Evolutionary conservation across 2,888 invertebrate species (phyloP).

Genomic region (Amphiduros pacificus): DNA sequence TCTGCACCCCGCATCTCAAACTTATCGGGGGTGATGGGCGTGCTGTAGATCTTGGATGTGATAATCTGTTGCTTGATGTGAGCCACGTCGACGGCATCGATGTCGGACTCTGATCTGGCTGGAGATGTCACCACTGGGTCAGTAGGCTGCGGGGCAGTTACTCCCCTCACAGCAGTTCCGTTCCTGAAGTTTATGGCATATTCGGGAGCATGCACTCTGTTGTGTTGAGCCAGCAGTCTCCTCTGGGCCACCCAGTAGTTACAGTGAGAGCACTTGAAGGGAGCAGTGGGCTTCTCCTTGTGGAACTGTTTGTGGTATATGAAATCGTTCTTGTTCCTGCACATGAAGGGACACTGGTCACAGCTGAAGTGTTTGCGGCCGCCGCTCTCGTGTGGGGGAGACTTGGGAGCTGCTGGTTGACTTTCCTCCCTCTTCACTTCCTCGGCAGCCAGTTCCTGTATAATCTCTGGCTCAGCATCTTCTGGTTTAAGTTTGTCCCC

Average conservation of each 20-base stretch:
- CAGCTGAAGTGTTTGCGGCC: slow-evolving; percentile 67
- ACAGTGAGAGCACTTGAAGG: slow-evolving; percentile 81
- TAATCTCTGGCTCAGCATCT: background rate
- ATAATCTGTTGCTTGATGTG: slow-evolving; percentile 53
- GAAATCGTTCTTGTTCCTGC: slow-evolving; percentile 83
- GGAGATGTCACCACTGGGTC: slow-evolving; percentile 42
- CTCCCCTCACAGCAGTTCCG: slow-evolving; percentile 1
- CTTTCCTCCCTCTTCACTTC: background rate
- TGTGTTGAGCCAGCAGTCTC: slow-evolving; percentile 81
- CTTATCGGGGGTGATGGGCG: slow-evolving; percentile 28
- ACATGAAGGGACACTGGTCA: slow-evolving; percentile 79
- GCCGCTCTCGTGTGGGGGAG: background rate
- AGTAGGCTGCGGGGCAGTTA: slow-evolving; percentile 1
- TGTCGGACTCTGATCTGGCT: slow-evolving; percentile 40
- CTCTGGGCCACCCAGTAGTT: slow-evolving; percentile 79
- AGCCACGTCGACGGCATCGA: slow-evolving; percentile 47
- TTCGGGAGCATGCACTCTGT: slow-evolving; percentile 69
- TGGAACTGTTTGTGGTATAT: slow-evolving; percentile 87
- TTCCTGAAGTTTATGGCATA: slow-evolving; percentile 13
- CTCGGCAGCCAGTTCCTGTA: background rate
- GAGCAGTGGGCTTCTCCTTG: slow-evolving; percentile 69
- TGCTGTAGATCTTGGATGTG: slow-evolving; percentile 48
- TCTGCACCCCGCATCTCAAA: background rate
- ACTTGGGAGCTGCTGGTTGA: no score
- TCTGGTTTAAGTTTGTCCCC: slow-evolving; percentile 16